A percentile compares a stretch with the other conserved stretches of the same genome.
Evolutionary conservation across 1,140 invertebrate genomes (phyloP).

Genomic region (Brachionus paranguensis): DNA sequence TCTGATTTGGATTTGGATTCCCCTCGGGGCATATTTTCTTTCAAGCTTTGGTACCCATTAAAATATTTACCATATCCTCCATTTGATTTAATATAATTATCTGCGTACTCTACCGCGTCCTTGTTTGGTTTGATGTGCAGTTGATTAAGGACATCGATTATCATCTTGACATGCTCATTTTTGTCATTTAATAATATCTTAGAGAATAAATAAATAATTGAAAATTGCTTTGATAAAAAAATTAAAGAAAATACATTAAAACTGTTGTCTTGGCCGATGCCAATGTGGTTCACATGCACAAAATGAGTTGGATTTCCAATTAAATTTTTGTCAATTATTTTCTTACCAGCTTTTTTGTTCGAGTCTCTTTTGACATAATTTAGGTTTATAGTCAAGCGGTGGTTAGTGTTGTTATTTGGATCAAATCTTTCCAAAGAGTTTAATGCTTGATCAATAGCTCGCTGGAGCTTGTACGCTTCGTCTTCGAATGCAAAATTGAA

Average conservation of each 20-base stretch:
- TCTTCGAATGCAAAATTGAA: constrained; percentile 38
- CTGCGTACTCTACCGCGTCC: neutral
- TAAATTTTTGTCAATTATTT: neutral
- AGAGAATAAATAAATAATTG: neutral
- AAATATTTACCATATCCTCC: constrained; percentile 26
- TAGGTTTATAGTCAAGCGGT: constrained; percentile 1
- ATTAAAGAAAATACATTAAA: neutral
- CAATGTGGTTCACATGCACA: constrained; percentile 34
- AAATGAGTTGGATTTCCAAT: constrained; percentile 30
- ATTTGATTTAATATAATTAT: constrained; percentile 33
- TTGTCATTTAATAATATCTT: constrained; percentile 18
- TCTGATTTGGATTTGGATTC: neutral
- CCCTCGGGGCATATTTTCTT: neutral
- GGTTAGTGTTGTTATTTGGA: neutral
- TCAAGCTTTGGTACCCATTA: neutral
- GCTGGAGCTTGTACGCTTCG: neutral
- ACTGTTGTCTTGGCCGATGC: neutral
- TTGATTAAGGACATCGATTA: constrained; percentile 27
- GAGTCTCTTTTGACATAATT: neutral
- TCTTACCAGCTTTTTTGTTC: constrained; percentile 11
- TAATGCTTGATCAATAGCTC: neutral
- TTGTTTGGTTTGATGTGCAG: constrained; percentile 25
- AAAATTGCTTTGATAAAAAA: neutral
- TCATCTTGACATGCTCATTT: constrained; percentile 30
- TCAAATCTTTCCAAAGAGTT: neutral